Percentiles rank a stretch among this genome's conserved stretches.
phyloP scores from a whole-genome alignment of 2,888 invertebrate genomes.

The Troilus luridus region DNA sequence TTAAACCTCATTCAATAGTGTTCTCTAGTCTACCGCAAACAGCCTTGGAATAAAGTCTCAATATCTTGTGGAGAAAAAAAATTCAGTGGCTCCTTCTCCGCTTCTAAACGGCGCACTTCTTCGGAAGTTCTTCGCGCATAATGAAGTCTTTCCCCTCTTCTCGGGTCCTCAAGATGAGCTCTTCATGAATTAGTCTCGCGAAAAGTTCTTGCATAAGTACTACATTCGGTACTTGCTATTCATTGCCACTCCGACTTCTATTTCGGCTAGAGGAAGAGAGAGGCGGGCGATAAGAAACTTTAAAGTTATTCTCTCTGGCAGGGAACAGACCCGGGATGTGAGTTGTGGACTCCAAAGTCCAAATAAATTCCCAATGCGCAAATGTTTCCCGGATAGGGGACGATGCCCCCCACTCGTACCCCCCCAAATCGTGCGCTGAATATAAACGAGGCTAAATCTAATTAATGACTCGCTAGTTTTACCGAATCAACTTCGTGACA shows the following conservation, averaged over 20 bases:
- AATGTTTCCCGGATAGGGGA: neutral
- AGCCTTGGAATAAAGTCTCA: neutral
- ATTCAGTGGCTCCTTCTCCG: neutral
- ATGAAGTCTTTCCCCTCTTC: neutral
- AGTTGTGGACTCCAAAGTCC: constrained; percentile 27
- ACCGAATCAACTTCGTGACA: neutral
- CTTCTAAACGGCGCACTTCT: neutral
- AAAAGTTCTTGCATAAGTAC: constrained; percentile 34
- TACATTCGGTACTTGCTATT: constrained; percentile 40
- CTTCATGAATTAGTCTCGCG: constrained; percentile 22
- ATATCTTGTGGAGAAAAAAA: neutral
- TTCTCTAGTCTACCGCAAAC: neutral
- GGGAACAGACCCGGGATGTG: constrained; percentile 9
- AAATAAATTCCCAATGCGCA: constrained; percentile 37
- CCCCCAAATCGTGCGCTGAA: neutral
- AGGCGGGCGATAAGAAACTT: constrained; percentile 11
- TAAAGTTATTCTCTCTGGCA: constrained; percentile 23
- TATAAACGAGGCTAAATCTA: constrained; percentile 11
- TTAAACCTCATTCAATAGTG: neutral
- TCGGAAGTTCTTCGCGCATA: neutral
- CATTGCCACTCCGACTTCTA: neutral
- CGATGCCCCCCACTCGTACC: too few species aligned
- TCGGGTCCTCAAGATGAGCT: constrained; percentile 17
- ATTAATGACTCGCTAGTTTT: constrained; percentile 8
- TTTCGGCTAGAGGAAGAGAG: neutral